Percentiles rank a stretch among this genome's conserved stretches.
These are phyloP conservation scores for Drosophila nikananu DNA, from an alignment of 1,140 invertebrate species.

Conservation along the genomic window DNA sequence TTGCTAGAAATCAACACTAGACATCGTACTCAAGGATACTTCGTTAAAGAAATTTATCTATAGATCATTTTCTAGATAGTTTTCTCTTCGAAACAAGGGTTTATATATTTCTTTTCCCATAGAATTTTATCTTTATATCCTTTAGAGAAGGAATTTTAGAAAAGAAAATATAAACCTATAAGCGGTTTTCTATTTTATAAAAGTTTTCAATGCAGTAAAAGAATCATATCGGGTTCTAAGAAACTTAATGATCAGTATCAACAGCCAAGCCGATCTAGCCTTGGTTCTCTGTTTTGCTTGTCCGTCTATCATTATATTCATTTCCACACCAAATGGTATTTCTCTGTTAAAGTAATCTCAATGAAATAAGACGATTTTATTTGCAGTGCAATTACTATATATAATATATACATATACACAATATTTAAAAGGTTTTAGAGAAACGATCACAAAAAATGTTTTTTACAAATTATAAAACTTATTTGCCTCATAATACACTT, in stretches of 20 bases:
- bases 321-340: neutral
- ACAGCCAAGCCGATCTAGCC: neutral
- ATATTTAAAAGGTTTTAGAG: no score
- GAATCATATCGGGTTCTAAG: no score
- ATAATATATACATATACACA: no score
- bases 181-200: no score
- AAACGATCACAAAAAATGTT: no score
- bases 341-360: neutral
- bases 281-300: neutral
- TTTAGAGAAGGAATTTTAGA: no score
- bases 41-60: neutral
- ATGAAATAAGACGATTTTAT: neutral
- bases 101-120: neutral
- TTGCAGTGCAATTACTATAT: no score
- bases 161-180: neutral
- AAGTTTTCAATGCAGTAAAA: no score
- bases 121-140: no score
- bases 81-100: neutral
- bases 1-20: neutral
- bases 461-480: no score
- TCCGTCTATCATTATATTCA: neutral
- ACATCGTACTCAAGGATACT: neutral
- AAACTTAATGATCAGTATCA: neutral
- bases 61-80: no score
- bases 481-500: no score